These are phyloP conservation scores for Lysandra coridon DNA, from an alignment of 2,888 invertebrate species.

Conservation along the genomic window DNA sequence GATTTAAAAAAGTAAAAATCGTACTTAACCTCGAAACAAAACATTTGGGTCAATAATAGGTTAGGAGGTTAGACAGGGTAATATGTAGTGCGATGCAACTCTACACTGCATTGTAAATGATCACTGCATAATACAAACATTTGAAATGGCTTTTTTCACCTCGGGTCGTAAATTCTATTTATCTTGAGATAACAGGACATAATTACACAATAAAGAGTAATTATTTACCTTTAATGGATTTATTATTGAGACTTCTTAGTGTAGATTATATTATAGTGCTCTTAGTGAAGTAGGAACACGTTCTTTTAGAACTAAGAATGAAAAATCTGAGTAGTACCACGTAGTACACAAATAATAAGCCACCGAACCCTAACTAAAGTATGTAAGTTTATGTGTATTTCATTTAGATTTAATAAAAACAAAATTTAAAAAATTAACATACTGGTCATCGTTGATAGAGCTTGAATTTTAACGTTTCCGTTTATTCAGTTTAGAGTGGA, in stretches of 20 bases:
- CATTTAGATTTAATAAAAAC: not conserved
- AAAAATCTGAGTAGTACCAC: too few species aligned
- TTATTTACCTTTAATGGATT: not conserved
- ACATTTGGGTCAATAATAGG: too few species aligned
- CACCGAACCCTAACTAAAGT: too few species aligned
- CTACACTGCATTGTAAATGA: not conserved
- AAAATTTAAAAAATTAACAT: not conserved
- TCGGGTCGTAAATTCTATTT: not conserved
- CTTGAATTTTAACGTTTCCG: not conserved
- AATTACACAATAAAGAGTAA: not conserved
- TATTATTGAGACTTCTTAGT: not conserved
- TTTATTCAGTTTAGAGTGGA: slow-evolving; percentile 2
- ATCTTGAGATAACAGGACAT: not conserved
- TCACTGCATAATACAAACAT: slow-evolving; percentile 4
- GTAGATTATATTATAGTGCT: not conserved
- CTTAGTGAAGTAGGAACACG: not conserved
- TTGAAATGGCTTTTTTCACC: not conserved
- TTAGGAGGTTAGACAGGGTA: too few species aligned
- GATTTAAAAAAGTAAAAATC: too few species aligned
- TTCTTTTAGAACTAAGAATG: not conserved
- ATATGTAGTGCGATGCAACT: too few species aligned
- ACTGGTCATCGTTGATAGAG: slow-evolving; percentile 7
- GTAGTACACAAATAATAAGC: too few species aligned
- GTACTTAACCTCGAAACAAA: too few species aligned
- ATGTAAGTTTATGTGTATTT: not conserved